Evolutionary conservation across 1,140 invertebrate species (phyloP).

Genomic region (Chymomyza costata): DNA sequence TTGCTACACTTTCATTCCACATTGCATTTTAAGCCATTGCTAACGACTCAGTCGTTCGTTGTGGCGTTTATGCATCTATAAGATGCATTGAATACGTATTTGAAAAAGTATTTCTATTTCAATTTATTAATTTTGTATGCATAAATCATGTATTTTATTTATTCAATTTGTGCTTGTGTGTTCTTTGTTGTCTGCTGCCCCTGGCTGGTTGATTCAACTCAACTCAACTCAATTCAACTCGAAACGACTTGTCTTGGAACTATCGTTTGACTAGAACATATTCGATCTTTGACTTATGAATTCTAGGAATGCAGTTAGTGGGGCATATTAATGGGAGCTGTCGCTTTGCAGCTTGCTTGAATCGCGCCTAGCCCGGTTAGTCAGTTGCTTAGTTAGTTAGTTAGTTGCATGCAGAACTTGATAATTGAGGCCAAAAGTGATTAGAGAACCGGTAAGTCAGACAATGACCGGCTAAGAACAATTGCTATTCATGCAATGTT

Average conservation of each 20-base stretch:
- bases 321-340: slow-evolving; percentile 63
- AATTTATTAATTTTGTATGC: slow-evolving; percentile 72
- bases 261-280: slow-evolving; percentile 53
- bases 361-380: slow-evolving; percentile 8
- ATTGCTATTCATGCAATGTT: too few species aligned
- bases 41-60: slow-evolving; percentile 40
- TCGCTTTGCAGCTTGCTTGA: too few species aligned
- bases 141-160: slow-evolving; percentile 69
- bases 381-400: slow-evolving; percentile 10
- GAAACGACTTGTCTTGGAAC: too few species aligned
- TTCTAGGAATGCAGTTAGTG: slow-evolving; percentile 71
- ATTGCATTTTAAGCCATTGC: too few species aligned
- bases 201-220: slow-evolving; percentile 39
- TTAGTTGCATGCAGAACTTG: slow-evolving; percentile 22
- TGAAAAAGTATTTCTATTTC: slow-evolving; percentile 36
- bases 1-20: too few species aligned
- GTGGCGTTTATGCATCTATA: too few species aligned
- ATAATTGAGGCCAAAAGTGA: slow-evolving; percentile 56
- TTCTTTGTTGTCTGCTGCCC: slow-evolving; percentile 63
- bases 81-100: slow-evolving; percentile 38
- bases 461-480: too few species aligned
- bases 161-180: slow-evolving; percentile 68
- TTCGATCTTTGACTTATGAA: slow-evolving; percentile 72
- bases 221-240: not conserved
- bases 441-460: too few species aligned